phyloP scores from a whole-genome alignment of 2,888 invertebrate species.

The Rosalia funebris region DNA sequence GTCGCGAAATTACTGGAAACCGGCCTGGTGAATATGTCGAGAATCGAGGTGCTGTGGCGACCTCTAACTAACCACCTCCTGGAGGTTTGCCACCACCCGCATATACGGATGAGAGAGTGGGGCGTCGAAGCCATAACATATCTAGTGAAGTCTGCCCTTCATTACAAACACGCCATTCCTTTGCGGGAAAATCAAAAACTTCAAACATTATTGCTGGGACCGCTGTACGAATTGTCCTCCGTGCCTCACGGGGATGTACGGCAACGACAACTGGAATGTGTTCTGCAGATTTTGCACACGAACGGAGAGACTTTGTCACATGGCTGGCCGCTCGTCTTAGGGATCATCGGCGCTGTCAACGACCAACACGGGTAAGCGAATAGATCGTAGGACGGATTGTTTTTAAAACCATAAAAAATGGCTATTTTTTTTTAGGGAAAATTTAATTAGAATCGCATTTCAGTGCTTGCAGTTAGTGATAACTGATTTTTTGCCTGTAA shows the following conservation, averaged over 20 bases:
- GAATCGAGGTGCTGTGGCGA: constrained; percentile 95
- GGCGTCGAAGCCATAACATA: constrained; percentile 97
- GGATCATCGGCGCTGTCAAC: constrained; percentile 94
- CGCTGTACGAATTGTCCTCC: constrained; percentile 89
- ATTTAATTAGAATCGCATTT: constrained; percentile 91
- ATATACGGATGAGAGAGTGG: constrained; percentile 96
- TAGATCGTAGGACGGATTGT: not conserved
- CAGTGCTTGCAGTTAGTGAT: constrained; percentile 95
- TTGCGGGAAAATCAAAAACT: constrained; percentile 86
- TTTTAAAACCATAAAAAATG: too few relatives aligned
- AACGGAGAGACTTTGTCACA: constrained; percentile 91
- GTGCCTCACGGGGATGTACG: constrained; percentile 94
- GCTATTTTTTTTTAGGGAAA: constrained; percentile 75
- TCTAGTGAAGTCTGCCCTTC: constrained; percentile 89
- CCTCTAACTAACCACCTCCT: constrained; percentile 95
- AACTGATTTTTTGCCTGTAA: constrained; percentile 91
- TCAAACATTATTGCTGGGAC: constrained; percentile 87
- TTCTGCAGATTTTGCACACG: constrained; percentile 90
- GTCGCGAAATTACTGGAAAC: constrained; percentile 99
- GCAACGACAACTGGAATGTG: constrained; percentile 93
- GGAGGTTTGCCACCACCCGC: constrained; percentile 95
- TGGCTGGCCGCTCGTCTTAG: constrained; percentile 95
- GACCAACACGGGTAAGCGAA: constrained; percentile 84
- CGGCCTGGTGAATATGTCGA: constrained; percentile 87
- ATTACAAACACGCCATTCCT: constrained; percentile 85